Evolutionary conservation across 2,113 vertebrate genomes (phyloP), one percentile per base, ranked within the genome.

Genomic region (Ophthalmotilapia sp.): DNA sequence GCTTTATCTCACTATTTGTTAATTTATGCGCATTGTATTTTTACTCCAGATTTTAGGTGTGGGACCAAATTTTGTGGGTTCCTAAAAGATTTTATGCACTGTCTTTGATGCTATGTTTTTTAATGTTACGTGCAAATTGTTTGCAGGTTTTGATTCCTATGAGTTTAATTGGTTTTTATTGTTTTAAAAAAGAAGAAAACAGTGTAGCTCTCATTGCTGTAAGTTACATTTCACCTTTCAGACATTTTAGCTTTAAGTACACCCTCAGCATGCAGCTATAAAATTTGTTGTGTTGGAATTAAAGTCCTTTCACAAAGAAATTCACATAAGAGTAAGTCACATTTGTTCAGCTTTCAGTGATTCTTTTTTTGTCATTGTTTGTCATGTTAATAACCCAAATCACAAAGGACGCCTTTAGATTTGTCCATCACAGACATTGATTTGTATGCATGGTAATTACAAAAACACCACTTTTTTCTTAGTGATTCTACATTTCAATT

Each of bases 1-100:
- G 11, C 91, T 91, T 93, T 90, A 51, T 91, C 79, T 75, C 12
- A 26, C 11, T 86, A 31, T 12, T 26, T 79, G n/a, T 82, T 89
- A 19, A 85, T 70, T 84, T 60, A 79, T 56, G 6, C 9, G 60
- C 36, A 51, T 49, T 11, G 12, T 51, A n/a, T 86, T 89, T 87
- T 80, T 84, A 65, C 56, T 83, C 26, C 49, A 26, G 5, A 86
- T 87, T 89, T 87, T 62, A 79, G 54, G 42, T 87, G 84, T 81
- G 75, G 86, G 81, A 68, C 82, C 83, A 86, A 9, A 33, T 79
- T 89, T 83, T 79, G 29, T 54, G 82, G 42, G 79, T 70, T 70
- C 42, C 42, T 65, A 2, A 54, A 73, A 68, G 42, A 36, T 83
- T 81, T 88, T 45, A 81, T 53, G 51, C 33, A 38, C 38, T 26